These are phyloP conservation scores for Emydoidea blandingii DNA, from an alignment of 2,797 vertebrate genomes.

Conservation along the genomic window DNA sequence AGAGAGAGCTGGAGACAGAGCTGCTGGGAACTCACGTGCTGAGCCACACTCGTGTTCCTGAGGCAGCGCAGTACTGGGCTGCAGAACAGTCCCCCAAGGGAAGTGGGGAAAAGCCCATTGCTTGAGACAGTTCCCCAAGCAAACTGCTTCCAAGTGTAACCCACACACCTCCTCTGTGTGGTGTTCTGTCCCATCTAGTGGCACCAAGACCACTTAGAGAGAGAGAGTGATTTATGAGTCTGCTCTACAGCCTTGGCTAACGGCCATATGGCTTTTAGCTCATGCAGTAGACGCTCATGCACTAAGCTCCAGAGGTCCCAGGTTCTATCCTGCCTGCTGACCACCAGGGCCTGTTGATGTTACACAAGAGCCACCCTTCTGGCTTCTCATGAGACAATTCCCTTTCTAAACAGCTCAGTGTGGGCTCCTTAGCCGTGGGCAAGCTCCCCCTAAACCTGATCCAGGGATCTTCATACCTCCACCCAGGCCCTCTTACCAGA, in stretches of 20 bases:
- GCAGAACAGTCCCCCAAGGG: background rate
- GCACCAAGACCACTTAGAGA: too few species aligned
- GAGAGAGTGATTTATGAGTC: too few species aligned
- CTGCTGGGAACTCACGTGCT: background rate
- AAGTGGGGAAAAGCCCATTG: background rate
- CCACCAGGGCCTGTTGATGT: too few species aligned
- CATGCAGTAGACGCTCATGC: too few species aligned
- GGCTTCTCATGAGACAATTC: background rate
- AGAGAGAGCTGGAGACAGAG: background rate
- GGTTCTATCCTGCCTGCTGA: too few species aligned
- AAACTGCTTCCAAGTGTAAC: background rate
- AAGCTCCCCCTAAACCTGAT: accelerated
- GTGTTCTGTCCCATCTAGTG: too few species aligned
- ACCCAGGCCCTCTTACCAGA: background rate
- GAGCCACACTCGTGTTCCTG: background rate
- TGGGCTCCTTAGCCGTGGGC: background rate
- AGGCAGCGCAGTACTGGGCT: background rate
- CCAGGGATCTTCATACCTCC: background rate
- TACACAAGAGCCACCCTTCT: background rate
- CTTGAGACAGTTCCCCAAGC: background rate
- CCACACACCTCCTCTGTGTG: too few species aligned
- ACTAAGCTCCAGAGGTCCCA: too few species aligned
- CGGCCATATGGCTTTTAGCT: too few species aligned
- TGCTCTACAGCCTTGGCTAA: too few species aligned
- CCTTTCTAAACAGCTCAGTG: background rate